Base-by-base conservation (phyloP, 2,888 invertebrate species). In the Megastigmus dorsalis region DNA sequence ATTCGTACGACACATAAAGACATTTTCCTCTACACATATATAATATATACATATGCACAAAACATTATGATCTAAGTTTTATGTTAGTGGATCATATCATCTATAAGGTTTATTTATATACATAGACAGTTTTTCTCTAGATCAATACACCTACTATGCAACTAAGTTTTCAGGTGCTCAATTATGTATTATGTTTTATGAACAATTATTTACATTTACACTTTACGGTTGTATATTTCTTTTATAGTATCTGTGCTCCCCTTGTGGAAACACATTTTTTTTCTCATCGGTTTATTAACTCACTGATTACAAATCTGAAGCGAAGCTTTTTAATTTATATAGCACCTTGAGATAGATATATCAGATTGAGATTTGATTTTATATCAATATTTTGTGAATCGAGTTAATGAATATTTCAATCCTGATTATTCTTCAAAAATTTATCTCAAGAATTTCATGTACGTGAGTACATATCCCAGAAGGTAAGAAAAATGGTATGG, bases 261-360 rank as follows among this genome's bases (percentile, higher is more conserved):
- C 1, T 10, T 43, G 60, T 60, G 69, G 33, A 69, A 69, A 69
- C 18, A 69, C 18, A 69, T 52, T 62, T 30, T 20, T 28, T 28
- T 6, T n/a, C n/a, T n/a, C n/a, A n/a, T n/a, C n/a, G n/a, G n/a
- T n/a, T n/a, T n/a, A n/a, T n/a, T n/a, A n/a, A n/a, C n/a, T n/a
- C n/a, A n/a, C n/a, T n/a, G n/a, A n/a, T n/a, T n/a, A n/a, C n/a
- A n/a, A n/a, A n/a, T n/a, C n/a, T n/a, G n/a, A n/a, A n/a, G n/a
- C n/a, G n/a, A n/a, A n/a, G n/a, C n/a, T n/a, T n/a, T n/a, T 36
- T 2, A n/a, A 30, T 20, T 18, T 57, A n/a, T n/a, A n/a, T n/a
- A n/a, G n/a, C n/a, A n/a, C 0, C 9, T 0, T 20, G 1, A 59
- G n/a, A n/a, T 3, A 52, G 15, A 18, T 15, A 30, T 0, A 36